Base-by-base conservation (phyloP, 2,113 vertebrate genomes). In the Natator depressus region DNA sequence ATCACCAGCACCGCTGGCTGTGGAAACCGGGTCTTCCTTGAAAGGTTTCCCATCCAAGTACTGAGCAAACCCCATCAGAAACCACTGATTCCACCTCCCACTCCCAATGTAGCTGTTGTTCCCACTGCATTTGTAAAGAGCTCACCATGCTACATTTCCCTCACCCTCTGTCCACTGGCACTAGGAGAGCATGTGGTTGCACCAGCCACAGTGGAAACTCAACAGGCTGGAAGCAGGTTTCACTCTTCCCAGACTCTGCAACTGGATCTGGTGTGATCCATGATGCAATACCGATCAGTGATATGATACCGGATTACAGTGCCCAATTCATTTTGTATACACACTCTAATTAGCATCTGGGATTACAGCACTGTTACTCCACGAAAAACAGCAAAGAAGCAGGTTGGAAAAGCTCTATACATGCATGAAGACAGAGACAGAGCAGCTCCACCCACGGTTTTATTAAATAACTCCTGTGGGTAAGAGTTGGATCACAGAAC, bases 391-490 rank as follows among this genome's bases (percentile, higher is more conserved):
- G 49, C 6, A 9, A 80, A n/a, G 53, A 65, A 88, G 84, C 27
- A 51, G 89, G 84, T 0, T 72, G 84, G 10, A 59, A 91, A 93
- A 85, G 93, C 87, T 49, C 82, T 20, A 87, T 42, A 69, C 13
- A 84, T 9, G 4, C 65, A 69, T 0, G 0, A 1, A 65, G 83
- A 93, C 90, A 94, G 89, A 31, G 4, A 35, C 91, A 93, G 94
- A 89, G 85, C 91, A 93, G 89, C 95, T 84, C 93, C 2, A 5
- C 97, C 93, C 14, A 1, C 92, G n/a, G 46, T 1, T 1, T 42
- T 51, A 5, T 94, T 94, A 91, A 94, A 95, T 95, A 97, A 96
- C 84, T 94, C 93, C 95, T 85, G 93, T 89, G 97, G 91, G 91
- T 76, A 49, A 1, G 85, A 94, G 91, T 84, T 91, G 91, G 94